Percentiles rank a stretch among this genome's conserved stretches.
phyloP scores from a whole-genome alignment of 2,888 invertebrate species.

The Anticlea derivata region DNA sequence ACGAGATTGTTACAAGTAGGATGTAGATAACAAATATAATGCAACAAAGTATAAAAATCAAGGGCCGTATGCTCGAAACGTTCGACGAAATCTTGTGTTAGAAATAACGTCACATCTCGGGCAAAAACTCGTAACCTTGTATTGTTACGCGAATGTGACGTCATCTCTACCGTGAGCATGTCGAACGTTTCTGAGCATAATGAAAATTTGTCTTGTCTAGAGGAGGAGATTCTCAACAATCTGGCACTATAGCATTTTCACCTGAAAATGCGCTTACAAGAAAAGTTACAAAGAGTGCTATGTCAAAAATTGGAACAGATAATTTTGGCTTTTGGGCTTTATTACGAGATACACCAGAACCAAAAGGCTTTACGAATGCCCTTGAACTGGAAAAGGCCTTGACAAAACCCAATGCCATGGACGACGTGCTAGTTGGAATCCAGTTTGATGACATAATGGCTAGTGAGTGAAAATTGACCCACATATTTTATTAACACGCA shows the following conservation, averaged over 20 bases:
- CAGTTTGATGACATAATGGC: conserved; percentile 74
- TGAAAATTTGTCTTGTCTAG: conserved; percentile 4
- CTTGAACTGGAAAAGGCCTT: conserved; percentile 64
- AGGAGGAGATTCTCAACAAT: conserved; percentile 59
- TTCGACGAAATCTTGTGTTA: no score
- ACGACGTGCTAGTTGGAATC: conserved; percentile 68
- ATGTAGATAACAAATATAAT: no score
- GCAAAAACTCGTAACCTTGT: no score
- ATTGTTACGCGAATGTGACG: no score
- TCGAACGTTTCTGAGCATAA: no score
- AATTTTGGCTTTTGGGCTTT: conserved; percentile 54
- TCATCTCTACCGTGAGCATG: no score
- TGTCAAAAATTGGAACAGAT: conserved; percentile 64
- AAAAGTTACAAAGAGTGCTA: conserved; percentile 62
- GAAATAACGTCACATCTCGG: no score
- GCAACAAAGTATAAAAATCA: no score
- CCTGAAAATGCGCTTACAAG: conserved; percentile 72
- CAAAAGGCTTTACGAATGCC: conserved; percentile 67
- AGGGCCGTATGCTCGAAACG: no score
- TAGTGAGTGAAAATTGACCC: conserved; percentile 54
- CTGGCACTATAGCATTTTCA: conserved; percentile 72
- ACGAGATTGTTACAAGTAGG: no score
- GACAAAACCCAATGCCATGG: conserved; percentile 73
- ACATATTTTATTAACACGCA: not conserved
- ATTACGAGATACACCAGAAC: conserved; percentile 64